Base-by-base conservation (phyloP, 2,113 vertebrate species). In the Rousettus leschenaultii region DNA sequence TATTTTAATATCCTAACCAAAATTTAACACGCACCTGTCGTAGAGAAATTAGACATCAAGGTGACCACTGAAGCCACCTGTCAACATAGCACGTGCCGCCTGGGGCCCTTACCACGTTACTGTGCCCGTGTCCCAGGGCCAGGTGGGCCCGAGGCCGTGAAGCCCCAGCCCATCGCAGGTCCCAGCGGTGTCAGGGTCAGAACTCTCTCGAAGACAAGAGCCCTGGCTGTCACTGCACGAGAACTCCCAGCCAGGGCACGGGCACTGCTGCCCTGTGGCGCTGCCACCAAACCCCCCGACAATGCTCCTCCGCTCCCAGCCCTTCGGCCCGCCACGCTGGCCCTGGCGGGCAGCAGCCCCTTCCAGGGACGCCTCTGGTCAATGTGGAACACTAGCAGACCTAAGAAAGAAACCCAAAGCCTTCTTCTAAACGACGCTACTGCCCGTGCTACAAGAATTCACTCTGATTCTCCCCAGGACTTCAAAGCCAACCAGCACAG, bases 31-130 rank as follows among this genome's bases (percentile, higher is more conserved):
- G 6, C 13, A 2, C 35, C 43, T 53, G 19, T 26, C 45, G 30
- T n/a, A 43, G 65, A 18, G 11, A 21, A 75, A 22, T 2, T 0
- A 6, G 51, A 28, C 30, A 2, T 3, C 2, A 10, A 57, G 19
- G 28, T 3, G 33, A 10, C n/a, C 1, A 5, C 19, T 26, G 18
- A 45, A 4, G 38, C 33, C 45, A n/a, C 15, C 3, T 5, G 16
- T 22, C 8, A 7, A 10, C 0, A 1, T 0, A n/a, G 19, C 5
- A 10, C 0, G 5, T 9, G 8, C 26, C 21, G 13, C 14, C 16
- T 0, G 24, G 9, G 24, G 38, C 18, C 57, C 24, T 71, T 4
- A 38, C 15, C 70, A 6, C 4, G 0, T 7, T 77, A 53, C 14
- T 4, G 33, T 15, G 68, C 43, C 45, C 30, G 40, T 1, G 7